These are phyloP conservation scores for Bucorvus abyssinicus DNA, from an alignment of 2,797 vertebrate genomes.

Conservation along the genomic window DNA sequence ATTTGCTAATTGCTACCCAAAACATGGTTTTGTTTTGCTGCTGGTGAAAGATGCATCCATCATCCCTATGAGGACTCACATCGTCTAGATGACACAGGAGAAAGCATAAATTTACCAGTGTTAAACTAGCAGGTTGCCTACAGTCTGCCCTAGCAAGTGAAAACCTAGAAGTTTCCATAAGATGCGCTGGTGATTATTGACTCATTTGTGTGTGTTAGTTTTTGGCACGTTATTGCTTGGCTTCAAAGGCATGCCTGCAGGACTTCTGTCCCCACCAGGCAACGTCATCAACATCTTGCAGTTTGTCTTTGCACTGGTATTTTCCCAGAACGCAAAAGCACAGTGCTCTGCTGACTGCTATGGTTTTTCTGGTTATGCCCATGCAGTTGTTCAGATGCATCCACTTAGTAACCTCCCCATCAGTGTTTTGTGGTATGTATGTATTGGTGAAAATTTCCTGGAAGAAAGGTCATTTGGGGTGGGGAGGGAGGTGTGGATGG, in stretches of 20 bases:
- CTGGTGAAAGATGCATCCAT: background rate
- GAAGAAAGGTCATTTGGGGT: conserved; percentile 49
- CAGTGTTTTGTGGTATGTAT: background rate
- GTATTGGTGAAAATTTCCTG: conserved; percentile 30
- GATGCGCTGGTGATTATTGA: conserved; percentile 31
- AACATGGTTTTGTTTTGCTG: background rate
- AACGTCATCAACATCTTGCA: background rate
- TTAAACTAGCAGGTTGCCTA: background rate
- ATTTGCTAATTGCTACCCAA: background rate
- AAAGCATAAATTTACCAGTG: background rate
- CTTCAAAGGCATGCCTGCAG: conserved; percentile 12
- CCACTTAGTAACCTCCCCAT: background rate
- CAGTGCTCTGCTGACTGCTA: background rate
- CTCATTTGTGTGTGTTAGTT: background rate
- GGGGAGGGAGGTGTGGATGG: background rate
- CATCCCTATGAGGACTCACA: background rate
- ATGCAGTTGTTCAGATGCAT: background rate
- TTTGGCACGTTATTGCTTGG: conserved; percentile 67
- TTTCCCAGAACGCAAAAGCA: background rate
- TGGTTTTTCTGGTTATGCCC: background rate
- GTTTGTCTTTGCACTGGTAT: background rate
- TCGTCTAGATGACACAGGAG: background rate
- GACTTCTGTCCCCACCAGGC: conserved; percentile 35
- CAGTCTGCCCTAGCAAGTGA: background rate
- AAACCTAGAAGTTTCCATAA: background rate